These are phyloP conservation scores for Amphipoea lucens DNA, from an alignment of 2,888 invertebrate genomes.

Conservation along the genomic window DNA sequence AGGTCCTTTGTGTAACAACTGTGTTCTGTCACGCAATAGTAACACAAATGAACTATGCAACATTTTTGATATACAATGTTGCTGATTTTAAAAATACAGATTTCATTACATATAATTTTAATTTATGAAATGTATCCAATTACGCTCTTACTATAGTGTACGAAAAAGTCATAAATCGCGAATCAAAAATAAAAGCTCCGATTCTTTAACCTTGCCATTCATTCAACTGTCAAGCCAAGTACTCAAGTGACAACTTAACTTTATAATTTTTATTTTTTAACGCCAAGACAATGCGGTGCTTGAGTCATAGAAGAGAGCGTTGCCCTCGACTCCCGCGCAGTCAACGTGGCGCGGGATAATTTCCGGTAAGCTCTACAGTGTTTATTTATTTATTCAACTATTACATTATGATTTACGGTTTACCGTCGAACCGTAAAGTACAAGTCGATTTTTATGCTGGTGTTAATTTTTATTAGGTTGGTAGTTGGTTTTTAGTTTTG, in stretches of 20 bases:
- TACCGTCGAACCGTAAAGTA: slow-evolving; percentile 42
- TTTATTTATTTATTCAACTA: slow-evolving; percentile 61
- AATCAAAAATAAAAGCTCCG: slow-evolving; percentile 11
- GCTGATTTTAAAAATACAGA: background rate
- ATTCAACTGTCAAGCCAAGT: slow-evolving; percentile 32
- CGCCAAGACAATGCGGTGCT: slow-evolving; percentile 70
- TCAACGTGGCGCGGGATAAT: slow-evolving; percentile 70
- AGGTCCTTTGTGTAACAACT: background rate
- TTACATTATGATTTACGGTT: slow-evolving; percentile 60
- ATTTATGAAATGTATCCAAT: background rate
- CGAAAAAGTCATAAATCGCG: slow-evolving; percentile 12
- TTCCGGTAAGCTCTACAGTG: slow-evolving; percentile 71
- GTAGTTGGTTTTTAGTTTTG: slow-evolving; percentile 8
- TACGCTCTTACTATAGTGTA: background rate
- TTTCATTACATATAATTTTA: background rate
- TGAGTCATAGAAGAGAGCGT: slow-evolving; percentile 83
- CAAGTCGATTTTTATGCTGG: slow-evolving; percentile 39
- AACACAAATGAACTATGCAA: background rate
- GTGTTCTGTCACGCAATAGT: background rate
- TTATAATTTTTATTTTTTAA: slow-evolving; percentile 55
- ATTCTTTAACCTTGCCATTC: slow-evolving; percentile 23
- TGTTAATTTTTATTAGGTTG: slow-evolving; percentile 48
- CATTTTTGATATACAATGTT: background rate
- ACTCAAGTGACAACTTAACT: slow-evolving; percentile 39
- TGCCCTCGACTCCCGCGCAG: slow-evolving; percentile 86